Evolutionary conservation across 1,140 invertebrate genomes (phyloP), one percentile per base, ranked within the genome.

Genomic region (Drosophila punjabiensis): DNA sequence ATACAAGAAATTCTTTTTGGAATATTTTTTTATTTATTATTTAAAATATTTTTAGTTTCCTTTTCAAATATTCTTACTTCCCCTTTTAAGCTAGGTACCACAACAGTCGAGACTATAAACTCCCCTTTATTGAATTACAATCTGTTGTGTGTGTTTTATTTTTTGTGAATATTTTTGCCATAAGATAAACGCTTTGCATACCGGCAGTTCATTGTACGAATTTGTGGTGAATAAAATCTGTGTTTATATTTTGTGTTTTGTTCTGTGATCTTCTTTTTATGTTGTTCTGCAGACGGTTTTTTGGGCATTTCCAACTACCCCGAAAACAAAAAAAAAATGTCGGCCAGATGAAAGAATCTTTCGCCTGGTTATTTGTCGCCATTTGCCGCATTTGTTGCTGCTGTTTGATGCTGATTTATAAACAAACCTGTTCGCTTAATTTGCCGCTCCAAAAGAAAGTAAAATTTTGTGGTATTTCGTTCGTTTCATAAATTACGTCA

Each of bases 401-500:
- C 20, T 24, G 48, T 73, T 69, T 47, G 62, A 52, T 71, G 48
- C 41, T 73, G 66, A 86, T 82, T 86, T 79, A 82, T 78, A 81
- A 81, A 85, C 70, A 80, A 88, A 88, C 84, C 68, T 69, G 84
- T 87, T 88, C 7, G 39, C 28, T 50, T 55, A 78, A 81, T 86
- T 81, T 79, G 65, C 73, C 61, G 60, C 68, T 41, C 52, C 56
- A 28, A 75, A 77, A 77, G 84, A 87, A 87, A 87, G 84, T 87
- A 88, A 87, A 88, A 88, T 67, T 78, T 52, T 69, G 41, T 37
- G 41, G 37, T 67, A 60, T 79, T 69, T 63, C n/a, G 16, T 53
- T 61, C 58, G 69, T 50, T 76, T 69, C 66, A 87, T 82, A 82
- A 87, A 65, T 81, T 79, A 74, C 55, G 47, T 73, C 47, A 53